Conservation (phyloP, 2,888 invertebrate genomes). For the Merodon equestris region DNA sequence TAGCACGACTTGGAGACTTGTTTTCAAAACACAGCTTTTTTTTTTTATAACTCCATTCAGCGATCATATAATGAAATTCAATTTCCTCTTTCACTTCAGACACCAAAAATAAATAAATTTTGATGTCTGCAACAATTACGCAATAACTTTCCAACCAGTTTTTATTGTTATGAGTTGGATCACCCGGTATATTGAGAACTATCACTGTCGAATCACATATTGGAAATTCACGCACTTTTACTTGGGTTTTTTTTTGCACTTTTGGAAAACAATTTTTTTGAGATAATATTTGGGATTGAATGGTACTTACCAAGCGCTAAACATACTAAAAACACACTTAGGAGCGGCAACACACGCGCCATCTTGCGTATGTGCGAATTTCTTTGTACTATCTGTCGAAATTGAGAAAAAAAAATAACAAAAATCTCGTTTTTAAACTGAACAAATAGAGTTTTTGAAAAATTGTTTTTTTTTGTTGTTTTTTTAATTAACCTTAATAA, state of each 20-base stretch:
- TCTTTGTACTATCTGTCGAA: conserved; percentile 60
- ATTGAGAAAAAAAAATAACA: conserved; percentile 56
- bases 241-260: conserved; percentile 54
- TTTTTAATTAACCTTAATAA: conserved; percentile 53
- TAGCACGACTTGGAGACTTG: conserved; percentile 19
- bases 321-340: conserved; percentile 76
- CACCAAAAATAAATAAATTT: conserved; percentile 17
- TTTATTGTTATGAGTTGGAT: conserved; percentile 18
- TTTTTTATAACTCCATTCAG: no score
- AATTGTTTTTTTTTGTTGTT: conserved; percentile 13
- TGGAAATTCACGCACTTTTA: conserved; percentile 25
- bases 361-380: conserved; percentile 75
- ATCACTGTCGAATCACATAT: conserved; percentile 38
- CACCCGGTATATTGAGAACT: conserved; percentile 23
- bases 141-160: conserved; percentile 66
- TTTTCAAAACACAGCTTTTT: no score
- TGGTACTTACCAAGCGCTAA: conserved; percentile 64
- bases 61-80: conserved; percentile 34
- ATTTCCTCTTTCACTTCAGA: conserved; percentile 55
- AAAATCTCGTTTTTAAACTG: conserved; percentile 20
- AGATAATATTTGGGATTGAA: conserved; percentile 9
- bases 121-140: conserved; percentile 31
- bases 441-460: conserved; percentile 33
- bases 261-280: conserved; percentile 18
- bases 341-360: conserved; percentile 77